These are phyloP conservation scores for Manduca sexta DNA, from an alignment of 1,140 invertebrate species.

Conservation along the genomic window DNA sequence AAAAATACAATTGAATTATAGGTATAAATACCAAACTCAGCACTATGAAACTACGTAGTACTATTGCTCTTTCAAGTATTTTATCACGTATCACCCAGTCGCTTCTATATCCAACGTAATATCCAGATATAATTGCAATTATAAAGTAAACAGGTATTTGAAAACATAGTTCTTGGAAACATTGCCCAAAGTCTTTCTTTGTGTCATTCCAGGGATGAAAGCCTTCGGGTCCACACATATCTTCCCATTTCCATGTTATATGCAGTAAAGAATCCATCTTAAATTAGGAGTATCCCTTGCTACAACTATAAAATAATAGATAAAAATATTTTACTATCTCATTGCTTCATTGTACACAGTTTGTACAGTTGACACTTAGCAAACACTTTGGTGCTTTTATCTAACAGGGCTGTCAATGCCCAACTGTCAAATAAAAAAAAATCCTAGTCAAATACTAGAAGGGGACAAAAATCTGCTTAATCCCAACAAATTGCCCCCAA, in stretches of 20 bases:
- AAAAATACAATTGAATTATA: conserved; percentile 77
- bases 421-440: no score
- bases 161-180: conserved; percentile 86
- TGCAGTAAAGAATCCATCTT: background rate
- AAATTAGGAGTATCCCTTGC: no score
- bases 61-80: conserved; percentile 76
- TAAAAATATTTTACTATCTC: no score
- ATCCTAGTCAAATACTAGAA: no score
- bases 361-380: no score
- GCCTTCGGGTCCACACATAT: conserved; percentile 80
- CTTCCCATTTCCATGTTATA: conserved; percentile 79
- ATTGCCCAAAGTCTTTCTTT: conserved; percentile 83
- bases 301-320: no score
- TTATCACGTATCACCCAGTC: conserved; percentile 74
- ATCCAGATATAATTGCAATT: conserved; percentile 82
- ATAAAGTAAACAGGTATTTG: conserved; percentile 81
- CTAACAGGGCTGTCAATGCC: no score
- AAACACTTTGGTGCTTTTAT: no score
- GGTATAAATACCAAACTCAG: conserved; percentile 78
- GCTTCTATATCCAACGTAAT: conserved; percentile 80
- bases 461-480: no score
- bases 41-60: conserved; percentile 76
- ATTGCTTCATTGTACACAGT: no score
- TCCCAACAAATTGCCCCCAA: no score
- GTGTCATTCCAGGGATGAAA: conserved; percentile 77